Conservation (phyloP, 2,888 invertebrate species). For the Druceiella hillmani region DNA sequence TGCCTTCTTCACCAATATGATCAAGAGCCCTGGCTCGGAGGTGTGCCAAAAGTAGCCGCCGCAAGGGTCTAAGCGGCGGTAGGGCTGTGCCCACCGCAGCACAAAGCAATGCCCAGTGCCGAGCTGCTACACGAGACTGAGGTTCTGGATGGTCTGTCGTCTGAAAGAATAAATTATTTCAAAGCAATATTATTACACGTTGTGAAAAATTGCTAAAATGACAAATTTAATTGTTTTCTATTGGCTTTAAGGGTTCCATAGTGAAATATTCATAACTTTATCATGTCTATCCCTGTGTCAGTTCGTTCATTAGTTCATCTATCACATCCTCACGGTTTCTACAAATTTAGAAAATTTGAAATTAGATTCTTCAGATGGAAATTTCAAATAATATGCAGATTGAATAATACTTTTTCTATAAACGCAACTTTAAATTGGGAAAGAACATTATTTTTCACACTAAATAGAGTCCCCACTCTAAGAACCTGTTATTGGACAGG, state of each 20-base stretch:
- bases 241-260: not conserved
- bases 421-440: too few species aligned
- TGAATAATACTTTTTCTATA: too few species aligned
- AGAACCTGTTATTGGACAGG: too few species aligned
- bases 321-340: too few species aligned
- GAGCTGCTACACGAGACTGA: constrained; percentile 76
- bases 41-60: constrained; percentile 84
- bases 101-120: constrained; percentile 86
- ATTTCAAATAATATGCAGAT: too few species aligned
- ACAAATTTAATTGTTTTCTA: not conserved
- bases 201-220: constrained; percentile 1
- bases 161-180: constrained; percentile 31
- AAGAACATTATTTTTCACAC: too few species aligned
- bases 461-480: too few species aligned
- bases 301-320: too few species aligned
- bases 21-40: constrained; percentile 83
- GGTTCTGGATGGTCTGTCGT: constrained; percentile 92
- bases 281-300: not conserved
- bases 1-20: constrained; percentile 83
- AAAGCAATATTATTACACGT: not conserved
- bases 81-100: constrained; percentile 60
- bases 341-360: too few species aligned
- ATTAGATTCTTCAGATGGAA: too few species aligned
- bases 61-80: constrained; percentile 79
- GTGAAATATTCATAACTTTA: not conserved